These are phyloP conservation scores for Poecilia gillii DNA, from an alignment of 2,797 vertebrate genomes.

Conservation along the genomic window DNA sequence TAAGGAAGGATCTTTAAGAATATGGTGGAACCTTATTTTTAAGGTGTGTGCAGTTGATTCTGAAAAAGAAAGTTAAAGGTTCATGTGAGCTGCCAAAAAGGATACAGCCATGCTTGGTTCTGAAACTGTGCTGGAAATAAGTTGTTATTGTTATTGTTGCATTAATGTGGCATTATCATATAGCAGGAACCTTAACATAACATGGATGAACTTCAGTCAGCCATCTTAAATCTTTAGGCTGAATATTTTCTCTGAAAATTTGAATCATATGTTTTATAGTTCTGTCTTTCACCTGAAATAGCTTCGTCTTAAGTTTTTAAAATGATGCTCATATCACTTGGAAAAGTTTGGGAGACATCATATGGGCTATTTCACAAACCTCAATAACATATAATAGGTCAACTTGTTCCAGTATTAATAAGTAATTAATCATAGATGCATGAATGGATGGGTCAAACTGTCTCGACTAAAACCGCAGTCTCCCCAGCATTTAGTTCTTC, in stretches of 20 bases:
- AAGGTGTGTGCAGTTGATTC: not conserved
- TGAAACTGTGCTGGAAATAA: not conserved
- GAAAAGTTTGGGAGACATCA: not conserved
- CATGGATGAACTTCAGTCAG: not conserved
- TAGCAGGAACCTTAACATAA: not conserved
- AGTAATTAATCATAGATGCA: not conserved
- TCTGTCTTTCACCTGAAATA: not conserved
- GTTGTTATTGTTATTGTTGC: not conserved
- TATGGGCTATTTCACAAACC: not conserved
- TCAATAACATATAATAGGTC: not conserved
- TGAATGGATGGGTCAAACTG: not conserved
- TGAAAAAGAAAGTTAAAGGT: not conserved
- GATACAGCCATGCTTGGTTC: not conserved
- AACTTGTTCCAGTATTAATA: not conserved
- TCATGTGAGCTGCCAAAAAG: not conserved
- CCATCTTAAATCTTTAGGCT: not conserved
- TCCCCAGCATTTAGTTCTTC: slow-evolving; percentile 19
- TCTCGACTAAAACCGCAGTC: not conserved
- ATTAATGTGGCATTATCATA: not conserved
- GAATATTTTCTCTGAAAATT: not conserved
- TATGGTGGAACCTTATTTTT: not conserved
- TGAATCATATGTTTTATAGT: not conserved
- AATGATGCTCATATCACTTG: not conserved
- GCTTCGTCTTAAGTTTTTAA: not conserved
- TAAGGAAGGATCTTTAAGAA: not conserved